Conservation (phyloP, 1,140 invertebrate genomes). For the Lordiphosa stackelbergi region DNA sequence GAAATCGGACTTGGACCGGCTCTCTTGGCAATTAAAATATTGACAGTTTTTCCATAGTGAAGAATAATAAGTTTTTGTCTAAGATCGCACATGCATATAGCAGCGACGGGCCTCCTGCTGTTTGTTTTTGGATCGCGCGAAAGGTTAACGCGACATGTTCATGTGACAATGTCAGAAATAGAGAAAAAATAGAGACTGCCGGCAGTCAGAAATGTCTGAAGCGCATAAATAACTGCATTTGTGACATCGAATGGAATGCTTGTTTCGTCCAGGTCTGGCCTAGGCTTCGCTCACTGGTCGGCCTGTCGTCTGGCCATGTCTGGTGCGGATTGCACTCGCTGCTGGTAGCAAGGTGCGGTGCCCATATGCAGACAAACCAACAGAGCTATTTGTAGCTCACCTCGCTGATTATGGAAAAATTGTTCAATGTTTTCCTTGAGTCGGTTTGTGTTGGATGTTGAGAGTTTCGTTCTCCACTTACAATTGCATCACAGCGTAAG, state of each 20-base stretch:
- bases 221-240: slow-evolving; percentile 75
- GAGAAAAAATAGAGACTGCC: slow-evolving; percentile 1
- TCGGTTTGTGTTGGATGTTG: too few relatives aligned
- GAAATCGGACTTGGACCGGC: slow-evolving; percentile 41
- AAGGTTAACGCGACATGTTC: slow-evolving; percentile 72
- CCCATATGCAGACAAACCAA: slow-evolving; percentile 65
- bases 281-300: slow-evolving; percentile 57
- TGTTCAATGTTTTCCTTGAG: slow-evolving; percentile 63
- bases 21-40: slow-evolving; percentile 70
- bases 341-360: slow-evolving; percentile 72
- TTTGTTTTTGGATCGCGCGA: slow-evolving; percentile 47
- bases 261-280: slow-evolving; percentile 43
- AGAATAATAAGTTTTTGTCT: slow-evolving; percentile 60
- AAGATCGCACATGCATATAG: slow-evolving; percentile 40
- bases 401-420: slow-evolving; percentile 70
- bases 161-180: slow-evolving; percentile 64
- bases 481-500: too few relatives aligned
- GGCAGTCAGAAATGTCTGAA: slow-evolving; percentile 34
- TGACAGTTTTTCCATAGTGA: slow-evolving; percentile 64
- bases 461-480: too few relatives aligned
- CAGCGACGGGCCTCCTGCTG: slow-evolving; percentile 36
- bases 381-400: slow-evolving; percentile 65
- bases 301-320: slow-evolving; percentile 58
- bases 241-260: slow-evolving; percentile 72
- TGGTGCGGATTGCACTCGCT: slow-evolving; percentile 61